Evolutionary conservation across 2,888 invertebrate genomes (phyloP).

Genomic region (Doris montereyensis): DNA sequence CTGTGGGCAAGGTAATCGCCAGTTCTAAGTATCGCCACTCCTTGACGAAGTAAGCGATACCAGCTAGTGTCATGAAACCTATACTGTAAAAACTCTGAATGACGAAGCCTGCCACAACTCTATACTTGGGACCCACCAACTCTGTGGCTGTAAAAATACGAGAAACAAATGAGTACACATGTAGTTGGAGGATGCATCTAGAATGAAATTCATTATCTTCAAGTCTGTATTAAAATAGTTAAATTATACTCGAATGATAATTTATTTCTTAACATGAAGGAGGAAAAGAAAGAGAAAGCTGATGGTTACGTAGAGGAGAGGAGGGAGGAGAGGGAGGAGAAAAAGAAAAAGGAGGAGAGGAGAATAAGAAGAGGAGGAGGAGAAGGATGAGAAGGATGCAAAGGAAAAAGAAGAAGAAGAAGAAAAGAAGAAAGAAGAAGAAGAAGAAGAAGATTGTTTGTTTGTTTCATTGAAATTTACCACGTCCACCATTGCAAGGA

Average conservation of each 20-base stretch:
- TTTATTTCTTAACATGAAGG: background rate
- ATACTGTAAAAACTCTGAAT: constrained; percentile 51
- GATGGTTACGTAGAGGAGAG: no score
- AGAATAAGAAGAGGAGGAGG: background rate
- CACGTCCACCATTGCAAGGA: no score
- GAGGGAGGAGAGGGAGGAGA: background rate
- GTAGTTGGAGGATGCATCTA: no score
- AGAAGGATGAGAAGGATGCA: no score
- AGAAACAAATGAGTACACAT: background rate
- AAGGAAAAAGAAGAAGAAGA: background rate
- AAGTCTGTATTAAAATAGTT: no score
- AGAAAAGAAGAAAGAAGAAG: no score
- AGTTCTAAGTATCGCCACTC: constrained; percentile 50
- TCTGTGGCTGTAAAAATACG: constrained; percentile 51
- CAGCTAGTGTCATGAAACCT: constrained; percentile 52
- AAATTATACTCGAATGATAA: no score
- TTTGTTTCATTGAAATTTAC: no score
- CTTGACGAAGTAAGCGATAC: constrained; percentile 50
- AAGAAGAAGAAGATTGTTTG: background rate
- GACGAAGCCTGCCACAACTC: constrained; percentile 50
- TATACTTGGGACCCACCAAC: constrained; percentile 50
- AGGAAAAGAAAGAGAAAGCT: background rate
- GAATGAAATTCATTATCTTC: no score
- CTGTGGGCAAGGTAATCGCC: constrained; percentile 48
- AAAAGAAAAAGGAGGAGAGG: background rate